Percentiles rank a stretch among this genome's conserved stretches.
phyloP scores from a whole-genome alignment of 2,888 invertebrate genomes.

The Drosophila helvetica region DNA sequence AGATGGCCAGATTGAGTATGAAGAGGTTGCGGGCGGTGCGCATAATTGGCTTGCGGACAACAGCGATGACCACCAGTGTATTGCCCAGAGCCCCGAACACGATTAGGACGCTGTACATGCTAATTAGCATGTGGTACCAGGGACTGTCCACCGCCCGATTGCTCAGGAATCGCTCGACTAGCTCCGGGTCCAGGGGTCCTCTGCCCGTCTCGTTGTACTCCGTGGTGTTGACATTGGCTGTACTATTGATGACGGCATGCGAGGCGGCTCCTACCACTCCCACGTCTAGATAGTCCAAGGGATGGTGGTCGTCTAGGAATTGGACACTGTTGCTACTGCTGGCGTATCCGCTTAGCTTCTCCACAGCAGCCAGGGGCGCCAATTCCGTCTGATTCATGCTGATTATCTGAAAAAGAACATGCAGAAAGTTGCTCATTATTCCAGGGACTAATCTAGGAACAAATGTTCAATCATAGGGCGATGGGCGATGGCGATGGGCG shows the following conservation, averaged over 20 bases:
- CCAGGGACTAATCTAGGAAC: neutral
- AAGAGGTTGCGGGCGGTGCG: constrained; percentile 96
- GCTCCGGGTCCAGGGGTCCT: constrained; percentile 63
- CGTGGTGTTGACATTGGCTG: constrained; percentile 31
- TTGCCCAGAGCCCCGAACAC: constrained; percentile 93
- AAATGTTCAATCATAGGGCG: constrained; percentile 17
- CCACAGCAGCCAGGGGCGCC: constrained; percentile 45
- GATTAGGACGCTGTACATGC: constrained; percentile 90
- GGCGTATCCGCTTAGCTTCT: constrained; percentile 47
- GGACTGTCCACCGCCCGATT: constrained; percentile 90
- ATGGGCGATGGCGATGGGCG: neutral
- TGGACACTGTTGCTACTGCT: constrained; percentile 43
- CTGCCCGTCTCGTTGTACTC: constrained; percentile 39
- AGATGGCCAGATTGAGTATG: constrained; percentile 94
- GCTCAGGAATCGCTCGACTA: constrained; percentile 86
- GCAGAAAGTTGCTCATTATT: constrained; percentile 23
- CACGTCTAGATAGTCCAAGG: constrained; percentile 58
- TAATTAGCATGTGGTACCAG: constrained; percentile 88
- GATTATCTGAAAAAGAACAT: constrained; percentile 58
- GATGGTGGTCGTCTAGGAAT: constrained; percentile 33
- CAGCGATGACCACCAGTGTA: constrained; percentile 91
- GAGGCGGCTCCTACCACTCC: constrained; percentile 14
- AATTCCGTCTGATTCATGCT: constrained; percentile 69
- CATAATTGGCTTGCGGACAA: constrained; percentile 94
- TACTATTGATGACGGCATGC: constrained; percentile 14